A percentile compares a stretch with the other conserved stretches of the same genome.
Evolutionary conservation across 1,140 invertebrate genomes (phyloP).

Genomic region (Spodoptera frugiperda): DNA sequence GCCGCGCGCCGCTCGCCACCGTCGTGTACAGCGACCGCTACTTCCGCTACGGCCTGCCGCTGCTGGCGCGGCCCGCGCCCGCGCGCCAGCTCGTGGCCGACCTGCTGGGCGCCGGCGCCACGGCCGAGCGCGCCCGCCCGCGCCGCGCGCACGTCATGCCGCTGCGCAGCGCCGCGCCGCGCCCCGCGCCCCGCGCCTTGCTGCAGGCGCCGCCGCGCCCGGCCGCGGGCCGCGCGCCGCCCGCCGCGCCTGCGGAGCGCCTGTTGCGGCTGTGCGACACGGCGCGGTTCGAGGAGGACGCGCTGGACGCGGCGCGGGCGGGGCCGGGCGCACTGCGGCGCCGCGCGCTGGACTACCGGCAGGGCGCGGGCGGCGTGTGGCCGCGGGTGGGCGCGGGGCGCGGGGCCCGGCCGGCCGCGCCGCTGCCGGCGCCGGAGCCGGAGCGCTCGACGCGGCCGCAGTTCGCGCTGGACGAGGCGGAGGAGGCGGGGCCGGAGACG

Average conservation of each 20-base stretch:
- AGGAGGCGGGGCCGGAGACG: constrained; percentile 59
- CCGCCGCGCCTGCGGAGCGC: constrained; percentile 35
- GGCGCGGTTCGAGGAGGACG: constrained; percentile 49
- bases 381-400: constrained; percentile 25
- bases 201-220: constrained; percentile 15
- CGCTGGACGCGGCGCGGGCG: constrained; percentile 46
- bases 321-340: constrained; percentile 40
- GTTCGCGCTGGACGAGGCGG: background rate
- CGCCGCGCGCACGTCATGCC: constrained; percentile 32
- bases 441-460: constrained; percentile 6
- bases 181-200: constrained; percentile 35
- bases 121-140: constrained; percentile 27
- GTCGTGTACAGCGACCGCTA: constrained; percentile 83
- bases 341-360: constrained; percentile 55
- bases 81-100: constrained; percentile 52
- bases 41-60: constrained; percentile 72
- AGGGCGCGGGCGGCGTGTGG: constrained; percentile 44
- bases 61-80: constrained; percentile 58
- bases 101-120: constrained; percentile 46
- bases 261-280: constrained; percentile 50
- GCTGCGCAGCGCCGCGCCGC: constrained; percentile 38
- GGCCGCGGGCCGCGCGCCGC: constrained; percentile 44
- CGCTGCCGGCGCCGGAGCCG: constrained; percentile 8
- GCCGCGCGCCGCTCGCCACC: constrained; percentile 60
- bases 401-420: background rate